Percentiles rank a stretch among this genome's conserved stretches.
These are phyloP conservation scores for Dendrolimus kikuchii DNA, from an alignment of 1,140 invertebrate species.

Conservation along the genomic window DNA sequence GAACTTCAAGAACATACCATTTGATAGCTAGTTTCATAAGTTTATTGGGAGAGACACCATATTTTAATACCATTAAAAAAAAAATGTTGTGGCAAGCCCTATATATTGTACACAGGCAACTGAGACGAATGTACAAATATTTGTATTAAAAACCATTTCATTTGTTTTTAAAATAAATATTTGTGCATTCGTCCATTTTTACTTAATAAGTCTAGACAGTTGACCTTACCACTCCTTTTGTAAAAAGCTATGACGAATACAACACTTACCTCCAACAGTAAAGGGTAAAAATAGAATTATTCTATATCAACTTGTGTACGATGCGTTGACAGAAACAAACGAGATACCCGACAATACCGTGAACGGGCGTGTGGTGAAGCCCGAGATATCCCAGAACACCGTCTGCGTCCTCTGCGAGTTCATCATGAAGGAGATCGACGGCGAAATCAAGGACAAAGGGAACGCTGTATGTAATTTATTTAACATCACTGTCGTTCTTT, in stretches of 20 bases:
- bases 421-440: constrained; percentile 79
- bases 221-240: too few species aligned
- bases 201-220: too few species aligned
- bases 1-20: too few species aligned
- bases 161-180: too few species aligned
- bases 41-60: too few species aligned
- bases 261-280: background rate
- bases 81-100: too few species aligned
- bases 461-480: constrained; percentile 69
- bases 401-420: constrained; percentile 82
- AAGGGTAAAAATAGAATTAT: background rate
- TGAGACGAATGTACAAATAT: too few species aligned
- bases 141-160: too few species aligned
- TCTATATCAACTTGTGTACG: background rate
- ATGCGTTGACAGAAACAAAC: constrained; percentile 72
- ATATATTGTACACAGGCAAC: too few species aligned
- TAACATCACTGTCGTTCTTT: background rate
- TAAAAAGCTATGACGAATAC: background rate
- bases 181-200: too few species aligned
- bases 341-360: constrained; percentile 75
- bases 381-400: constrained; percentile 19
- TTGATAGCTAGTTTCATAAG: too few species aligned
- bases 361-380: constrained; percentile 51
- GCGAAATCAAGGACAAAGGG: constrained; percentile 77
- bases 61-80: too few species aligned